Base-by-base conservation (phyloP, 37 sponge, comb jelly and placozoan species). In the Chondrosia reniformis region DNA sequence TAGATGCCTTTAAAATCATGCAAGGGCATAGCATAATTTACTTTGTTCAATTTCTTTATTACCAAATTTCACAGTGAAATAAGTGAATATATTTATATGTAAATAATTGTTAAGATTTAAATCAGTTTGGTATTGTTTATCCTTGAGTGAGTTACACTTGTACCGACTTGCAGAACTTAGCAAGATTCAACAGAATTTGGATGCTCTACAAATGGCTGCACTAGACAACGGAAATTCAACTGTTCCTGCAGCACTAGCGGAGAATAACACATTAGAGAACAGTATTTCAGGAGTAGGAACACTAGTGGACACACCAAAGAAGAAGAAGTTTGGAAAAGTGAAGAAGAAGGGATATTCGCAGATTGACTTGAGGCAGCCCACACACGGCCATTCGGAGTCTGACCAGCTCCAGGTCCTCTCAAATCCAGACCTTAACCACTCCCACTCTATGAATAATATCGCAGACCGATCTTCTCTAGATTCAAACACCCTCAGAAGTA, bases 301-400 rank as follows among this genome's bases (percentile, higher is more conserved):
- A 19, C 61, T 5, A 13, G 1, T 39, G 39, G 72, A 69, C 22
- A 69, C 72, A 15, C 72, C 72, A 1, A 69, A 69, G 72, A 69
- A 69, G 43, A 69, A 69, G 72, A 69, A 40, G 36, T 69, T 69
- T 69, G 72, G 72, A 2, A 69, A 38, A 24, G 42, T 21, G 22
- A 38, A 9, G 25, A 69, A 69, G 12, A 34, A 40, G 36, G 41
- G 44, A 3, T 69, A 41, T 40, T 3, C 72, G 0, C 72, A 69
- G 12, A 4, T 25, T 39, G 72, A 69, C 10, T 24, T 69, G 9
- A 69, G 42, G 72, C 44, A 43, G 28, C 4, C 28, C 30, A 19
- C 52, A 19, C 15, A 49, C 52, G 52, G 15, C 52, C n/a, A n/a
- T n/a, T n/a, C n/a, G n/a, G n/a, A n/a, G n/a, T n/a, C n/a, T n/a